A percentile compares a stretch with the other conserved stretches of the same genome.
phyloP scores from a whole-genome alignment of 2,113 vertebrate species.

The Ciconia stormi region DNA sequence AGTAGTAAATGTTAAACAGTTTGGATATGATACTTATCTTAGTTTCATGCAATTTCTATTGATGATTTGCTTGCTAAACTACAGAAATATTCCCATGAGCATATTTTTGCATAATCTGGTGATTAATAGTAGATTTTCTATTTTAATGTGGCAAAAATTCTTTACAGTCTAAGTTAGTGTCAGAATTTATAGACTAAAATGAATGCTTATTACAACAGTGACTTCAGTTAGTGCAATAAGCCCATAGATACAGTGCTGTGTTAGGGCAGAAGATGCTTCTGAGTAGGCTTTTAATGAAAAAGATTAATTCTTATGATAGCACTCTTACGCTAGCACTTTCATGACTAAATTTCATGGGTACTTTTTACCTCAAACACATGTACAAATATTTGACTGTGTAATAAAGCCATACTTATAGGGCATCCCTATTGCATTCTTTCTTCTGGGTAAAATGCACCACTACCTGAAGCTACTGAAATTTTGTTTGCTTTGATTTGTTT shows the following conservation, averaged over 20 bases:
- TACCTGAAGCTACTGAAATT: not conserved
- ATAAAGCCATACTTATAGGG: not conserved
- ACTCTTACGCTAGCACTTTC: not conserved
- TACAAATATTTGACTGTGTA: not conserved
- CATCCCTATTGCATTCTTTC: not conserved
- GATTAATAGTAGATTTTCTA: not conserved
- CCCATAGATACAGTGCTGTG: not conserved
- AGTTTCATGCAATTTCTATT: not conserved
- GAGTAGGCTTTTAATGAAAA: not conserved
- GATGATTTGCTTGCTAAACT: not conserved
- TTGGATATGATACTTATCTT: not conserved
- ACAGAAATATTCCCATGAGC: not conserved
- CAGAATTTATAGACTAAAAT: conserved; percentile 5
- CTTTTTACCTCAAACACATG: not conserved
- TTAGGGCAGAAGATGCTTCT: not conserved
- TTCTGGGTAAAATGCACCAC: not conserved
- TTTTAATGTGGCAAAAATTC: conserved; percentile 11
- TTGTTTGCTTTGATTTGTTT: not conserved
- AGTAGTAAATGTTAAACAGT: not conserved
- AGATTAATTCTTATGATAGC: not conserved
- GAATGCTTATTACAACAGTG: not conserved
- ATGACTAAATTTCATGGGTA: not conserved
- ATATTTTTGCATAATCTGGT: conserved; percentile 33
- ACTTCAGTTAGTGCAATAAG: not conserved
- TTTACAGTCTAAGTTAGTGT: not conserved